A percentile compares a stretch with the other conserved stretches of the same genome.
Evolutionary conservation across 2,113 vertebrate species (phyloP).

Genomic region (Halichoeres trimaculatus): DNA sequence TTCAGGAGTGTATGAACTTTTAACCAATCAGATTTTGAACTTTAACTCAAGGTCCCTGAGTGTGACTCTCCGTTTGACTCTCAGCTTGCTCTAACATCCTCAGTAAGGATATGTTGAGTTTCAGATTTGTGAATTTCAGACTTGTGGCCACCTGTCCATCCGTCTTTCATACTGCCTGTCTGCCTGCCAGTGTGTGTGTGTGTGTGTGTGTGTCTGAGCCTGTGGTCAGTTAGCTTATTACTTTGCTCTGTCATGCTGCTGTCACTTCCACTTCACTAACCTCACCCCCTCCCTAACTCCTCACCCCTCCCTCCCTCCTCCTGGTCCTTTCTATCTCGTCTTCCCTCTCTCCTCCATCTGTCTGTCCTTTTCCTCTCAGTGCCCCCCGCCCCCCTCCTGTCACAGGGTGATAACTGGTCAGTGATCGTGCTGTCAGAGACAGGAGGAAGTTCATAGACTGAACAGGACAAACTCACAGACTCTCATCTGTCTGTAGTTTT

Average conservation of each 20-base stretch:
- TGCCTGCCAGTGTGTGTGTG: neutral
- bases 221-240: neutral
- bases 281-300: neutral
- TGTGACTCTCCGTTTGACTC: too few relatives aligned
- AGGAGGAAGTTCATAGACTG: conserved; percentile 50
- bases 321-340: neutral
- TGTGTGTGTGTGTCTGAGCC: neutral
- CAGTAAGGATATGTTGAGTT: too few relatives aligned
- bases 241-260: neutral
- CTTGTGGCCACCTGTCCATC: too few relatives aligned
- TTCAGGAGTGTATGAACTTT: too few relatives aligned
- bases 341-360: conserved; percentile 40
- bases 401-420: too few relatives aligned
- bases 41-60: too few relatives aligned
- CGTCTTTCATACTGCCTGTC: too few relatives aligned
- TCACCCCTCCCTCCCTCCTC: neutral
- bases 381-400: neutral
- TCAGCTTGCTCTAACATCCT: too few relatives aligned
- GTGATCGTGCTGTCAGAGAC: conserved; percentile 76
- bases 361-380: conserved; percentile 6
- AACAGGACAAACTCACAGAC: neutral
- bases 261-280: conserved; percentile 18
- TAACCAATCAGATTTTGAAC: too few relatives aligned
- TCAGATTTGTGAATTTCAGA: too few relatives aligned
- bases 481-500: neutral